Percentiles rank a stretch among this genome's conserved stretches.
These are phyloP conservation scores for Sphaerolaimus hirsutus DNA, from an alignment of 2,888 invertebrate genomes.

Conservation along the genomic window DNA sequence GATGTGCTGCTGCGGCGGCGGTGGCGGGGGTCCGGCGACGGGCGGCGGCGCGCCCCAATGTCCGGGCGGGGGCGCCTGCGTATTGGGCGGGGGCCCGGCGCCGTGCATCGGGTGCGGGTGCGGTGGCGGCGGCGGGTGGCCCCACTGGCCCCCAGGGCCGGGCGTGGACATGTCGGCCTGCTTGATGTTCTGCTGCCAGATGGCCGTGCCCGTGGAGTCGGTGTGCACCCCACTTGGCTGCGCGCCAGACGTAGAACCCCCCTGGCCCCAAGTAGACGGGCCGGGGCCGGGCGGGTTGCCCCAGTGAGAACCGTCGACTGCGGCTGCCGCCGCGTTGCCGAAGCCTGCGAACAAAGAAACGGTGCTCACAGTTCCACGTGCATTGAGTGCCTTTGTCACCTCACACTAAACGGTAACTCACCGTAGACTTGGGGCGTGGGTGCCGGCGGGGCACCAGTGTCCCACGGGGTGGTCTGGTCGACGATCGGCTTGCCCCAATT, in stretches of 20 bases:
- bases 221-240: not conserved
- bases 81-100: not conserved
- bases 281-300: not conserved
- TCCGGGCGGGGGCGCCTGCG: too few species aligned
- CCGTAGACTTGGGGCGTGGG: too few species aligned
- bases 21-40: too few species aligned
- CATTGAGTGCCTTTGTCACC: too few species aligned
- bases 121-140: not conserved
- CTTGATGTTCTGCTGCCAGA: not conserved
- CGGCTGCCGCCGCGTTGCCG: not conserved
- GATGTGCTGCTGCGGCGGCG: too few species aligned
- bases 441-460: too few species aligned
- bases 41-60: not conserved
- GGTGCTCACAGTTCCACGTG: not conserved
- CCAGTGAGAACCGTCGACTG: not conserved
- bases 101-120: not conserved
- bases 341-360: not conserved
- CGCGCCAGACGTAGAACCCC: not conserved
- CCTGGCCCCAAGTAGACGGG: not conserved
- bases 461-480: conserved; percentile 5
- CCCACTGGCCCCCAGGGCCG: not conserved
- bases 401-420: too few species aligned
- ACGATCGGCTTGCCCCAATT: conserved; percentile 1
- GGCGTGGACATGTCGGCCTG: not conserved
- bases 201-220: not conserved